Evolutionary conservation across 2,888 invertebrate species (phyloP), one percentile per base, ranked within the genome.

Genomic region (Morpho achilles): DNA sequence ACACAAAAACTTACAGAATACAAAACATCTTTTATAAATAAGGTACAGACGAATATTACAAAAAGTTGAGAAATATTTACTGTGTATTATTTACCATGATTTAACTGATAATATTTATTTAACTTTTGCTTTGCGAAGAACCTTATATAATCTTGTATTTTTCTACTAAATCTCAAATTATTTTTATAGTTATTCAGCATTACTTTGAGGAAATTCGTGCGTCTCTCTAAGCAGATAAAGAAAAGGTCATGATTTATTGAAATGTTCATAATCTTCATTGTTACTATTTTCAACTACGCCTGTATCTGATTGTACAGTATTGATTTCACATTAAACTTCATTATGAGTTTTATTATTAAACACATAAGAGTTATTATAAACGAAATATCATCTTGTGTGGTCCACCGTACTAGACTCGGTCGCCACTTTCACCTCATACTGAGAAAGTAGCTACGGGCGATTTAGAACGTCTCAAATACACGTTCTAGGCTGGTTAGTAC

Each of bases 371-470:
- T 45, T 49, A 59, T 43, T 53, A 48, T 60, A 42, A 46, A 44
- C 16, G 32, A 49, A 57, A 41, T 32, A 9, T 45, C 45, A 9
- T 22, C 55, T 59, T 42, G 48, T 57, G 58, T 61, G 56, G 61
- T 52, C 56, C 50, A 55, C 16, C 23, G 61, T 63, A 56, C 50
- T 63, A 62, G 49, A 68, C 69, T 63, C 79, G 74, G 75, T 76
- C 77, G 79, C 78, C 77, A 88, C 88, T 89, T 88, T 88, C 89
- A 82, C 88, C 87, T 70, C 73, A 73, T 78, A 69, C 74, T 76
- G 86, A 77, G 88, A 88, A 88, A 88, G 88, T 84, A 76, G 80
- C 77, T 77, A 77, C 77, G 60, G 58, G 60, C 59, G 79, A 78
- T 80, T 83, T 84, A 87, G 84, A 86, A 82, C 79, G 74, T 79